Base-by-base conservation (phyloP, 2,797 vertebrate genomes). In the Distichodus sexfasciatus region DNA sequence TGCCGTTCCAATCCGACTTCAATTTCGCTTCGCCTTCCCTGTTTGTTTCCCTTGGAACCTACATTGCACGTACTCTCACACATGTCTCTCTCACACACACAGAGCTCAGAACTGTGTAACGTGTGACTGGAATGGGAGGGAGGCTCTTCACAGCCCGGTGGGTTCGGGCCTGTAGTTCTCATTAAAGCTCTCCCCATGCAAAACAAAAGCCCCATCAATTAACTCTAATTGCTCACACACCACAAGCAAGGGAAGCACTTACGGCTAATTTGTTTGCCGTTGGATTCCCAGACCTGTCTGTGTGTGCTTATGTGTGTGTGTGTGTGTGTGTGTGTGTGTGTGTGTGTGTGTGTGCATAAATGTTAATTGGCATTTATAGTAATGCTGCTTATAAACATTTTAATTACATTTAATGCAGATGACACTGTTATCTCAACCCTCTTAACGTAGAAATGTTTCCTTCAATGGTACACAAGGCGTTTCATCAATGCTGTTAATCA, bases 201-300 rank as follows among this genome's bases (percentile, higher is more conserved):
- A 82, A 86, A 84, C 82, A 82, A 82, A 84, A 82, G 76, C 71
- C 66, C 63, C 74, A 80, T 84, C 77, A 80, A 83, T 86, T 83
- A 72, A 71, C 75, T 72, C 75, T 81, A 86, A 88, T 87, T 80
- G 81, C 65, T 76, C 57, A 38, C 61, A 77, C 41, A 47, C 62
- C 72, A 78, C 76, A 2, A 44, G 53, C 71, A 73, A n/a, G 29
- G 67, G 69, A 76, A 81, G 79, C 78, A 82, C 81, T 83, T 76
- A 77, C 61, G 55, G 66, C 76, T 69, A 71, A 81, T 79, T 79
- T 78, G 81, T 86, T 85, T 76, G 80, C 76, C 64, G 80, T 71
- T 48, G 62, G 40, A 64, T 48, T 33, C 24, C 64, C 24, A 46
- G 43, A 69, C 21, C 55, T 78, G 75, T 64, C 43, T 60, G n/a